A percentile compares a stretch with the other conserved stretches of the same genome.
Evolutionary conservation across 1,140 invertebrate species (phyloP).

Genomic region (Ganaspis sp.): DNA sequence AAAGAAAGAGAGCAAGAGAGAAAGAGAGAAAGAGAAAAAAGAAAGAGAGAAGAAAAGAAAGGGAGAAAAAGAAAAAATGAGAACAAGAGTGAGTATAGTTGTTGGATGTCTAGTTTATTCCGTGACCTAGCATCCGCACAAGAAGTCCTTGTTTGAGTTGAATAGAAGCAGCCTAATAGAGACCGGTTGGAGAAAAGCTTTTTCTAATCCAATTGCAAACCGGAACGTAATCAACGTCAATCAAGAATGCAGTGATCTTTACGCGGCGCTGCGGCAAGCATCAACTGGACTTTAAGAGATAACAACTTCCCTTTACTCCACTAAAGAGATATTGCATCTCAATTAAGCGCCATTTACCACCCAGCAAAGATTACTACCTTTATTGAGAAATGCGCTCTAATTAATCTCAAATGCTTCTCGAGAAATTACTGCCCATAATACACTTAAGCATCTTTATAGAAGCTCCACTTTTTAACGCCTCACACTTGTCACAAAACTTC

Average conservation of each 20-base stretch:
- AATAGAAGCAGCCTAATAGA: neutral
- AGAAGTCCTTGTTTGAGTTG: neutral
- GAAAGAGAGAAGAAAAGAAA: neutral
- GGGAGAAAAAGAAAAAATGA: neutral
- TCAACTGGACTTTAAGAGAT: conserved; percentile 22
- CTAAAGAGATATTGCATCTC: conserved; percentile 22
- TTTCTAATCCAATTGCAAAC: conserved; percentile 22
- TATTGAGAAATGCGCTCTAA: neutral
- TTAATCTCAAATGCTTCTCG: neutral
- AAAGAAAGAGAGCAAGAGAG: neutral
- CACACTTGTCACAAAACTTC: too few relatives aligned
- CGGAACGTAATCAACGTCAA: conserved; percentile 17
- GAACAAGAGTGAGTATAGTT: neutral
- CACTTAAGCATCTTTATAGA: neutral
- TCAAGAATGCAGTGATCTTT: conserved; percentile 12
- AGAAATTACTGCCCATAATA: neutral
- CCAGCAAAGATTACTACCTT: neutral
- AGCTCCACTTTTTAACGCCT: neutral
- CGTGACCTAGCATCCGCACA: neutral
- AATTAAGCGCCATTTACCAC: conserved; percentile 18
- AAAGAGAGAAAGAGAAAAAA: neutral
- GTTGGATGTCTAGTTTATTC: neutral
- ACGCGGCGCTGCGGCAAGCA: neutral
- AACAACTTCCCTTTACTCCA: conserved; percentile 11
- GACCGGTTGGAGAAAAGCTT: neutral